Evolutionary conservation across 1,140 invertebrate genomes (phyloP).

Genomic region (Anadara kagoshimensis): DNA sequence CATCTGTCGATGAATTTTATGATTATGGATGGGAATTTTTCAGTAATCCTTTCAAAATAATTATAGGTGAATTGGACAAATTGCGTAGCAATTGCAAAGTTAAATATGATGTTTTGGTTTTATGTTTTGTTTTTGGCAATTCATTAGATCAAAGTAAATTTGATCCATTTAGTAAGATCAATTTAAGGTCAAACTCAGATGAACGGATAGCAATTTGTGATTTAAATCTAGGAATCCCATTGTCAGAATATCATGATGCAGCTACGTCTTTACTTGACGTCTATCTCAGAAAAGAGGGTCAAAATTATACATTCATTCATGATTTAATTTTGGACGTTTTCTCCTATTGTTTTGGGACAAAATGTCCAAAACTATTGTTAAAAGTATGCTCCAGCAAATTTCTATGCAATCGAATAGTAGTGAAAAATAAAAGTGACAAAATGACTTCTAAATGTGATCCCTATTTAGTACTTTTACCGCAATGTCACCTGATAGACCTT

Average conservation of each 20-base stretch:
- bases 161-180: neutral
- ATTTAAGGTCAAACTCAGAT: neutral
- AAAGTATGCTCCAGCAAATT: too few relatives aligned
- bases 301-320: neutral
- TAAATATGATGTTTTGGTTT: constrained; percentile 5
- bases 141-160: neutral
- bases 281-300: neutral
- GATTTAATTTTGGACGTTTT: constrained; percentile 2
- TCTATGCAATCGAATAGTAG: too few relatives aligned
- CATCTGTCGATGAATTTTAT: too few relatives aligned
- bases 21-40: neutral
- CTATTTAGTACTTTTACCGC: too few relatives aligned
- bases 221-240: neutral
- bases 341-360: neutral
- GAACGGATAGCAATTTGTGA: neutral
- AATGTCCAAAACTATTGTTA: too few relatives aligned
- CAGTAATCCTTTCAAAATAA: neutral
- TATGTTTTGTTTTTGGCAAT: constrained; percentile 9
- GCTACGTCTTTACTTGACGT: neutral
- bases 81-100: neutral
- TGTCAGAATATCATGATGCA: neutral
- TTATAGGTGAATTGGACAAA: neutral
- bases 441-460: too few relatives aligned
- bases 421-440: too few relatives aligned
- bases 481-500: too few relatives aligned